Percentiles rank a stretch among this genome's conserved stretches.
Evolutionary conservation across 2,888 invertebrate species (phyloP).

Genomic region (Antheraea assamensis): DNA sequence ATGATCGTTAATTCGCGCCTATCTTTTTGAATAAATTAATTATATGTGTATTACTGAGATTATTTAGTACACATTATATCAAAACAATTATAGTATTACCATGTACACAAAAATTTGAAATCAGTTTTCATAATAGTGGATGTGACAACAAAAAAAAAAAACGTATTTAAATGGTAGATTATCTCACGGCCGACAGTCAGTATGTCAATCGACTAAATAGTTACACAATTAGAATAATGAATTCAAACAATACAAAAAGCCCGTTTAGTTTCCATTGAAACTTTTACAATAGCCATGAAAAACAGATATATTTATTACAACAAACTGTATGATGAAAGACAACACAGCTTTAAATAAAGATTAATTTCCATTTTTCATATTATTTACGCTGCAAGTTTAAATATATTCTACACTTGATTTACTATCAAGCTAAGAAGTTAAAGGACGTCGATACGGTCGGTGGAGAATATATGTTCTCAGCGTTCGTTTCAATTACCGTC

Average conservation of each 20-base stretch:
- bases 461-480: neutral
- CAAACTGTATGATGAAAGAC: neutral
- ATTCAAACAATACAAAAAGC: conserved; percentile 26
- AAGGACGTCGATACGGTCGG: too few relatives aligned
- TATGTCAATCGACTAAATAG: conserved; percentile 31
- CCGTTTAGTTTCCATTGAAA: conserved; percentile 23
- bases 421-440: neutral
- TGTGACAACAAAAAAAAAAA: conserved; percentile 29
- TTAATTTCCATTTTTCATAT: neutral
- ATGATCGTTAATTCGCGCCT: too few relatives aligned
- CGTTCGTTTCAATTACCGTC: neutral
- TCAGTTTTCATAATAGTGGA: conserved; percentile 31
- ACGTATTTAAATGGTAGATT: conserved; percentile 35
- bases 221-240: conserved; percentile 27
- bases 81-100: neutral
- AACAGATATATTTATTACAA: neutral
- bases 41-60: neutral
- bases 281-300: conserved; percentile 30
- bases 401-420: neutral
- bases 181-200: conserved; percentile 31
- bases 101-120: conserved; percentile 17
- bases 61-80: neutral
- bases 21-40: neutral
- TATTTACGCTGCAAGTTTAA: neutral
- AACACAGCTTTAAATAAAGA: conserved; percentile 1